phyloP scores from a whole-genome alignment of 2,113 vertebrate genomes.

The Phalacrocorax aristotelis region DNA sequence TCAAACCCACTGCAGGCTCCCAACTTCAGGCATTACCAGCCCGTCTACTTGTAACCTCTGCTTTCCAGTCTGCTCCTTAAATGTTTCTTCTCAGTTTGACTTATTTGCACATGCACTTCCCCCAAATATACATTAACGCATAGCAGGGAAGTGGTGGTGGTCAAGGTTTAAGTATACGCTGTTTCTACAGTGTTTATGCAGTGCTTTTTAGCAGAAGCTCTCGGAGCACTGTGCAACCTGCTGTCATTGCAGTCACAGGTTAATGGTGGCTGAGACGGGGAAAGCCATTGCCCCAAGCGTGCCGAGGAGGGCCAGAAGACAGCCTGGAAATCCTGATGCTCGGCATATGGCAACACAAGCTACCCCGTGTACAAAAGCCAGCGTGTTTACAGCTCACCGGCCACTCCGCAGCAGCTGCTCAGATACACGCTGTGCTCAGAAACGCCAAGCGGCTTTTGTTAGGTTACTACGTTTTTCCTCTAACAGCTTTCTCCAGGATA shows the following conservation, averaged over 20 bases:
- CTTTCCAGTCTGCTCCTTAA: not conserved
- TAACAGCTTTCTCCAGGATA: not conserved
- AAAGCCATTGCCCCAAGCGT: not conserved
- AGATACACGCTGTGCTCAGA: not conserved
- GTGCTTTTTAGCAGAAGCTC: not conserved
- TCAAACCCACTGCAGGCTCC: not conserved
- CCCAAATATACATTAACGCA: not conserved
- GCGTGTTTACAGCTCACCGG: rapidly evolving
- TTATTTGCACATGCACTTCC: not conserved
- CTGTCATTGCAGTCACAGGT: not conserved
- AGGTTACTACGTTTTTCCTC: not conserved
- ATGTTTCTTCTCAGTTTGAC: not conserved
- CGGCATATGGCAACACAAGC: not conserved
- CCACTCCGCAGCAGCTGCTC: not conserved
- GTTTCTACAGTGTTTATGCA: not conserved
- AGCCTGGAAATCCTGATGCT: not conserved
- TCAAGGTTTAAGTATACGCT: not conserved
- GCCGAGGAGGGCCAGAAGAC: not conserved
- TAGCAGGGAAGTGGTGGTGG: not conserved
- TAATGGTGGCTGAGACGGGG: not conserved
- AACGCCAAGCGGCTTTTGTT: not conserved
- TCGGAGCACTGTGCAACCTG: not conserved
- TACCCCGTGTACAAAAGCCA: rapidly evolving
- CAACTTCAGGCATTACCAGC: not conserved
- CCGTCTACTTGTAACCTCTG: not conserved